Evolutionary conservation across 2,888 invertebrate genomes (phyloP).

Genomic region (Aporophyla nigra): DNA sequence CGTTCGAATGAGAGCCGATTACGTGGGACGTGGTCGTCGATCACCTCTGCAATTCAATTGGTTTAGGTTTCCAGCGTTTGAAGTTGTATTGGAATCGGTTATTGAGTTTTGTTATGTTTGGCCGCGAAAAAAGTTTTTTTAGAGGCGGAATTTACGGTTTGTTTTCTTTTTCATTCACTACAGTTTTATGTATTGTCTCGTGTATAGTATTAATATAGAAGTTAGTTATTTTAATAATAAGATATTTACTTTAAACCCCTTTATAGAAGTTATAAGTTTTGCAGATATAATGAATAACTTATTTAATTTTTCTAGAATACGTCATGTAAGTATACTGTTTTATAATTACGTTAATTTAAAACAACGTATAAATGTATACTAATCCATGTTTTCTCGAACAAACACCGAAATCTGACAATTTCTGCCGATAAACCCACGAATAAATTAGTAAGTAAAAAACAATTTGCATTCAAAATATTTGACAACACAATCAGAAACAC

Average conservation of each 20-base stretch:
- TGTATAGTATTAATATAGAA: background rate
- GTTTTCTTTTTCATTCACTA: conserved; percentile 2
- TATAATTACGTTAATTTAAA: background rate
- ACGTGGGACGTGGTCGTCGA: conserved; percentile 61
- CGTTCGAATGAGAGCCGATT: conserved; percentile 62
- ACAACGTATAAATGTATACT: background rate
- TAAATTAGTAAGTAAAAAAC: conserved; percentile 21
- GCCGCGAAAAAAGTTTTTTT: conserved; percentile 18
- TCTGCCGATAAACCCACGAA: background rate
- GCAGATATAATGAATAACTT: background rate
- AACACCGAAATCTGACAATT: background rate
- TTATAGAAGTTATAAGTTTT: background rate
- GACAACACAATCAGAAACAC: conserved; percentile 43
- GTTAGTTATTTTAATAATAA: background rate
- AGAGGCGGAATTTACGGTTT: conserved; percentile 8
- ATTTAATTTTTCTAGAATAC: background rate
- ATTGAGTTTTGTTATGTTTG: conserved; percentile 53
- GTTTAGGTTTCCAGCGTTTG: conserved; percentile 58
- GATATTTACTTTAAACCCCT: background rate
- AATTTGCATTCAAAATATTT: conserved; percentile 40
- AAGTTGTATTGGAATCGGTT: conserved; percentile 57
- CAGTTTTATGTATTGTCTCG: background rate
- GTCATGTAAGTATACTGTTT: background rate
- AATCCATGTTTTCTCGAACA: background rate
- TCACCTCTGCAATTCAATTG: conserved; percentile 61